These are phyloP conservation scores for Willisornis vidua DNA, from an alignment of 2,113 vertebrate species.

Conservation along the genomic window DNA sequence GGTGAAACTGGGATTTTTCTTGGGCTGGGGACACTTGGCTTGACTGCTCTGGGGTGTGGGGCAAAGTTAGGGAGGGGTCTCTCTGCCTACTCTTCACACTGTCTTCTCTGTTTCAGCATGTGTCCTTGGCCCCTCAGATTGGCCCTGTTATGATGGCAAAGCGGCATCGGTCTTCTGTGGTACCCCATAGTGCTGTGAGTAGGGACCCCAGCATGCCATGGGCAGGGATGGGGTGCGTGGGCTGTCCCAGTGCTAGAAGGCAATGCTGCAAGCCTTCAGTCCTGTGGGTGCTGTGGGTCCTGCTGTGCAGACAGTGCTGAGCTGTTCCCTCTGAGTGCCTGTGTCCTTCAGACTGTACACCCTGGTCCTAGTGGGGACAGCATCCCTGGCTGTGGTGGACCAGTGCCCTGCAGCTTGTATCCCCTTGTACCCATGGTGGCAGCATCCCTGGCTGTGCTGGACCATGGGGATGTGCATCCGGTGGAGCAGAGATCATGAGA, in stretches of 20 bases:
- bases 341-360: not conserved
- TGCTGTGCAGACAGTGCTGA: not conserved
- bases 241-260: not conserved
- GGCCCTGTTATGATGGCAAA: constrained; percentile 13
- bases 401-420: not conserved
- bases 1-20: not conserved
- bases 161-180: constrained; percentile 15
- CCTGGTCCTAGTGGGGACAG: not conserved
- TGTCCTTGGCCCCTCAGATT: constrained; percentile 53
- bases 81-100: not conserved
- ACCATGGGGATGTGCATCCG: not conserved
- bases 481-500: not conserved
- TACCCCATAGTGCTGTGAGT: not conserved
- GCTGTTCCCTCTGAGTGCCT: not conserved
- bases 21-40: not conserved
- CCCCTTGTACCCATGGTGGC: not conserved
- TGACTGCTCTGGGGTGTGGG: not conserved
- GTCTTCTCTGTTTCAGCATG: constrained; percentile 23
- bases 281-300: not conserved
- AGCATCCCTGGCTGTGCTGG: not conserved
- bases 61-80: fast-evolving
- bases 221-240: not conserved
- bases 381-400: not conserved
- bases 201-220: fast-evolving
- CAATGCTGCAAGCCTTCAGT: not conserved